These are phyloP conservation scores for Manduca sexta DNA, from an alignment of 1,140 invertebrate genomes.

Conservation along the genomic window DNA sequence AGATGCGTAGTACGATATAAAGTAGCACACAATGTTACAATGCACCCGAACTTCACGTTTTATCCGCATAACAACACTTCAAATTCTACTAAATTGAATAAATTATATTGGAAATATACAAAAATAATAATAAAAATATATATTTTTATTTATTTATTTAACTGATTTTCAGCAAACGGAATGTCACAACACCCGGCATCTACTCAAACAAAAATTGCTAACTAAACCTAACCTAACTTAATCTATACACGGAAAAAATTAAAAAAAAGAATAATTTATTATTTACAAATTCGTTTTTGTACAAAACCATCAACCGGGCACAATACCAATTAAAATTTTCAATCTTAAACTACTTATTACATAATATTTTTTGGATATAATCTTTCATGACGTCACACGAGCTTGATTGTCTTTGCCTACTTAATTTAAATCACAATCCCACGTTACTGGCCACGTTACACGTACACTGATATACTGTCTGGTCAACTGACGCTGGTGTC, in stretches of 20 bases:
- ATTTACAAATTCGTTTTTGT: constrained; percentile 64
- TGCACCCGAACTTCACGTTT: constrained; percentile 49
- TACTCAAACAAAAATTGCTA: constrained; percentile 43
- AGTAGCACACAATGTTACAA: constrained; percentile 20
- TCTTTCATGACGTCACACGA: constrained; percentile 62
- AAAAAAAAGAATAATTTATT: constrained; percentile 58
- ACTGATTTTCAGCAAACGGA: constrained; percentile 20
- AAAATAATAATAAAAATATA: constrained; percentile 52
- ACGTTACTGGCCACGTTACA: constrained; percentile 59
- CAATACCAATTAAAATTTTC: constrained; percentile 44
- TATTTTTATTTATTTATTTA: constrained; percentile 18
- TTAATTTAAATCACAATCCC: constrained; percentile 58
- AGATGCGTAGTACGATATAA: constrained; percentile 4
- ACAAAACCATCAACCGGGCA: constrained; percentile 56
- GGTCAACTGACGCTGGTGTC: constrained; percentile 31
- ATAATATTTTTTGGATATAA: constrained; percentile 65
- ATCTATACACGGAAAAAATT: constrained; percentile 17
- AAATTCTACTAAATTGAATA: constrained; percentile 62
- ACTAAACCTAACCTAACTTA: constrained; percentile 45
- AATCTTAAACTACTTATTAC: constrained; percentile 61
- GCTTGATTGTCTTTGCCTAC: constrained; percentile 24
- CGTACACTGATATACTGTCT: constrained; percentile 33
- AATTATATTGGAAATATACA: constrained; percentile 58
- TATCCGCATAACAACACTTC: constrained; percentile 44
- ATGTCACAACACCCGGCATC: constrained; percentile 38